Evolutionary conservation across 2,113 vertebrate species (phyloP), one percentile per base, ranked within the genome.

Genomic region (Dryoscopus gambensis): DNA sequence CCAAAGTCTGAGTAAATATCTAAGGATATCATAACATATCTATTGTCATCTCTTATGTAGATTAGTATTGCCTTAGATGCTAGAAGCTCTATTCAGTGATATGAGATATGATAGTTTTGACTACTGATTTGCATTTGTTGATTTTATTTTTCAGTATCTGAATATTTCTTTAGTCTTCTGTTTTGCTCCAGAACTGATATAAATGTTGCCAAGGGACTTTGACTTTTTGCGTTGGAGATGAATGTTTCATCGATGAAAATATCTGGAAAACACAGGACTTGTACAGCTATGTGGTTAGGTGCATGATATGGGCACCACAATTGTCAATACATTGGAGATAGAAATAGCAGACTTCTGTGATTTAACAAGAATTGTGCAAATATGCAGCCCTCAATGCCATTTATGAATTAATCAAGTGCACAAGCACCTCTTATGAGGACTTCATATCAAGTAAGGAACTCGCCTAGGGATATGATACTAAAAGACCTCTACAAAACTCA

Each of bases 401-500:
- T 98, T 97, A 97, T 97, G 95, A 98, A 98, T 98, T 98, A 98
- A 98, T 97, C 95, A 97, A 97, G 97, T 94, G 93, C 95, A 97
- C 97, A 95, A 97, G 96, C 81, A 97, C 95, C 96, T 97, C 96
- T 98, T 97, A 97, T 87, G 93, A 98, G 94, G 93, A 87, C 97
- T 96, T 97, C 94, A 89, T 86, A 97, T 93, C 33, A 59, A 97
- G 93, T 95, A 93, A 97, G 90, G 80, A 96, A 97, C 92, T 96
- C 14, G 67, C 97, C 97, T 97, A 97, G 97, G 96, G 97, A 98
- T 91, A 97, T 92, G 94, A 96, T 97, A 97, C 92, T 97, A 92
- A 98, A 98, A 98, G 93, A 96, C 57, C 62, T 87, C 95, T 97
- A 96, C 77, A 97, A 98, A 98, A 97, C 96, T 98, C 97, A 98